Base-by-base conservation (phyloP, 1,140 invertebrate genomes). In the Drosophila watanabei region DNA sequence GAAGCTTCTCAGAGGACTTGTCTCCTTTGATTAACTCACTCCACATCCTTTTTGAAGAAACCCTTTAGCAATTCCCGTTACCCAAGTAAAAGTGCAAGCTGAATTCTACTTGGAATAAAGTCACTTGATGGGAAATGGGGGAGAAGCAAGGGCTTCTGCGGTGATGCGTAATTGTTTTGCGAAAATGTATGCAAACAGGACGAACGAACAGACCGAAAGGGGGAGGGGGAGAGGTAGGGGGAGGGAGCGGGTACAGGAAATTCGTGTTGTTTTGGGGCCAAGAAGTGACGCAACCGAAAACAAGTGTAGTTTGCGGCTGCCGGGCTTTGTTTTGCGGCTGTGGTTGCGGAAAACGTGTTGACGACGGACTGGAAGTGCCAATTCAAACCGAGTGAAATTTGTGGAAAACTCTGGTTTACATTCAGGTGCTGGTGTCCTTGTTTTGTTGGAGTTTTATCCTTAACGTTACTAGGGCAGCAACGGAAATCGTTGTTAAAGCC, bases 241-340 rank as follows among this genome's bases (percentile, higher is more conserved):
- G n/a, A 10, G 1, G 13, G 6, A 0, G 13, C n/a, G 46, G 16
- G 6, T n/a, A 20, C 49, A n/a, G 37, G 37, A 52, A 46, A 41
- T 49, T n/a, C 28, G 48, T 46, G 7, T 39, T 69, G 64, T 58
- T 57, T 58, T 72, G 56, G 62, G 45, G 18, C 37, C 35, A 54
- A 43, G 37, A n/a, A 61, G 57, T 39, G 46, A 66, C 46, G 65
- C 41, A 75, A 62, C 51, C 70, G n/a, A 66, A 71, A 76, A 82
- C 71, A 57, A 77, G 72, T 71, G 56, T 81, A 77, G 61, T 73
- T 82, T 73, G 79, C 43, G 78, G 79, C 54, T 81, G 48, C 16
- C 60, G 51, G 63, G 73, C 32, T 68, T 48, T 71, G 73, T 75
- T 65, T 65, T 75, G 57, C 4, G 35, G 33, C 66, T 82, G 62